phyloP scores from a whole-genome alignment of 2,113 vertebrate species.

The Tiliqua scincoides region DNA sequence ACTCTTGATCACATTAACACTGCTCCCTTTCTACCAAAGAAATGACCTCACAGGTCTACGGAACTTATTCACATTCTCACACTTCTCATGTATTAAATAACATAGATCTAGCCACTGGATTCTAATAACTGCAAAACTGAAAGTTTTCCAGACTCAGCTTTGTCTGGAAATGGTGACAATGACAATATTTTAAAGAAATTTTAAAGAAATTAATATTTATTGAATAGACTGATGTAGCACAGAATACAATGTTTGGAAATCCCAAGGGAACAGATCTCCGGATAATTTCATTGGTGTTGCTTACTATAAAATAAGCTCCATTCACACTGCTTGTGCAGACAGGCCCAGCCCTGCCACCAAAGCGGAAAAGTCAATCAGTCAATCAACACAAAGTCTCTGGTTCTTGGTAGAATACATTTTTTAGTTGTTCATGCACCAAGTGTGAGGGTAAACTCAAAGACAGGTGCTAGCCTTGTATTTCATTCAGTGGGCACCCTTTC shows the following conservation, averaged over 20 bases:
- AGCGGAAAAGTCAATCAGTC: neutral
- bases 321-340: neutral
- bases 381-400: neutral
- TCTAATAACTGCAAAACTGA: constrained; percentile 42
- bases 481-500: neutral
- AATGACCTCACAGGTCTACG: constrained; percentile 29
- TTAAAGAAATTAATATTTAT: neutral
- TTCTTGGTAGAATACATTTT: neutral
- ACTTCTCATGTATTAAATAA: neutral
- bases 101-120: constrained; percentile 32
- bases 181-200: neutral
- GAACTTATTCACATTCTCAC: constrained; percentile 29
- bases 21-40: constrained; percentile 28
- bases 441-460: neutral
- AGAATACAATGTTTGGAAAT: neutral
- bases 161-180: neutral
- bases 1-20: constrained; percentile 48
- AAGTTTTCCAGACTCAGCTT: neutral
- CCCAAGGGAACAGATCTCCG: neutral
- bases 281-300: neutral
- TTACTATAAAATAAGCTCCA: neutral
- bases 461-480: neutral
- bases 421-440: constrained; percentile 19
- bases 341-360: neutral
- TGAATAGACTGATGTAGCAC: neutral